Evolutionary conservation across 2,797 vertebrate species (phyloP).

Genomic region (Tokudaia muenninki): DNA sequence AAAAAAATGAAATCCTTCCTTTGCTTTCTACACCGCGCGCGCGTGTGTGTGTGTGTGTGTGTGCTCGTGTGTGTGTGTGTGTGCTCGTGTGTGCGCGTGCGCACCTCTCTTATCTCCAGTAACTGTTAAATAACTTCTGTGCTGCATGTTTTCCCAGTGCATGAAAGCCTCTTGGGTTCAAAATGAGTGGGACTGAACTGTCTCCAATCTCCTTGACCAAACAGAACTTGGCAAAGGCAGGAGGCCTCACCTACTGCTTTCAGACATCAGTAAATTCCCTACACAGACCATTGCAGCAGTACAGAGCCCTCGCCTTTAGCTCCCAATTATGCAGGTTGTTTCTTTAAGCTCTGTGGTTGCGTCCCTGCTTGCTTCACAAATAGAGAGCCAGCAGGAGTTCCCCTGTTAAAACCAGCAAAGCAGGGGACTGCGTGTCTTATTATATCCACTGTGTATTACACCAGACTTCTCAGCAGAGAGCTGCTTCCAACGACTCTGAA

Average conservation of each 20-base stretch:
- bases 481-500: background rate
- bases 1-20: constrained; percentile 39
- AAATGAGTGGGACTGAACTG: background rate
- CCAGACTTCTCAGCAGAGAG: constrained; percentile 36
- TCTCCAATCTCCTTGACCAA: background rate
- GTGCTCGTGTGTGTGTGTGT: background rate
- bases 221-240: background rate
- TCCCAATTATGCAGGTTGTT: constrained; percentile 20
- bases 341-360: background rate
- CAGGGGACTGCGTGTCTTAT: background rate
- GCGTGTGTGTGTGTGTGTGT: background rate
- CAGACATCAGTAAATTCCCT: background rate
- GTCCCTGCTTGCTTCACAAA: background rate
- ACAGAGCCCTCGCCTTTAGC: background rate
- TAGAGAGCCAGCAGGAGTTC: background rate
- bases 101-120: background rate
- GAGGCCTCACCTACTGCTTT: background rate
- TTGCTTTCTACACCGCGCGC: background rate
- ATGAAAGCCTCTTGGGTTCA: background rate
- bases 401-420: constrained; percentile 4
- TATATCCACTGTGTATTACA: background rate
- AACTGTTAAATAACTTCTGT: background rate
- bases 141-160: background rate
- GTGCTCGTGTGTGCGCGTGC: background rate
- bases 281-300: background rate